Percentiles rank a stretch among this genome's conserved stretches.
Conservation (phyloP, 2,113 vertebrate species). For the Illadopsis cleaveri region DNA sequence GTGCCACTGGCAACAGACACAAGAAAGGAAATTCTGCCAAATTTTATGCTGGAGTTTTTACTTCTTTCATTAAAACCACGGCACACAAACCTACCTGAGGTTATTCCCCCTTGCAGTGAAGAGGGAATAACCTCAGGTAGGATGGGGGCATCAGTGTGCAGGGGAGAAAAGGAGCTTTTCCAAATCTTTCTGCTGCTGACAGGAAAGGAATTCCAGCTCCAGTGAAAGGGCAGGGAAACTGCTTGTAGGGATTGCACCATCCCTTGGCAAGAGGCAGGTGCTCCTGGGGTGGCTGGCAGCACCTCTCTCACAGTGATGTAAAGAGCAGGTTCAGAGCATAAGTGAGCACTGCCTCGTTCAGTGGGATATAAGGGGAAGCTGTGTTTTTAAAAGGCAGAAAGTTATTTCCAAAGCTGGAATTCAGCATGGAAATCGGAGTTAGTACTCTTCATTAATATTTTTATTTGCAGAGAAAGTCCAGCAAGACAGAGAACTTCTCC, state of each 20-base stretch:
- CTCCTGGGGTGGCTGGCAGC: background rate
- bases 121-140: background rate
- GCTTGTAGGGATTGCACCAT: background rate
- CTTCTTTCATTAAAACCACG: accelerated
- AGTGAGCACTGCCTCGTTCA: background rate
- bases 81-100: background rate
- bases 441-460: background rate
- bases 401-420: background rate
- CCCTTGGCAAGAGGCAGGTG: background rate
- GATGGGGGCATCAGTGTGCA: background rate
- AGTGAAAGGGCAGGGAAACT: background rate
- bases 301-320: accelerated
- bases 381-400: background rate
- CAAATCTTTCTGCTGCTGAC: background rate
- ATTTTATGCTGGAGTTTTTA: background rate
- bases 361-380: background rate
- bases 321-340: background rate
- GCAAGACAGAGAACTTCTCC: background rate
- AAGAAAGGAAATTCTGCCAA: background rate
- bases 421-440: background rate
- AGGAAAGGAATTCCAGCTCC: background rate
- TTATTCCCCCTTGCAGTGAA: background rate
- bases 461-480: background rate
- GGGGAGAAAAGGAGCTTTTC: background rate
- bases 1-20: background rate